Percentiles rank a stretch among this genome's conserved stretches.
Conservation (phyloP, 2,888 invertebrate species). For the Idaea dimidiata region DNA sequence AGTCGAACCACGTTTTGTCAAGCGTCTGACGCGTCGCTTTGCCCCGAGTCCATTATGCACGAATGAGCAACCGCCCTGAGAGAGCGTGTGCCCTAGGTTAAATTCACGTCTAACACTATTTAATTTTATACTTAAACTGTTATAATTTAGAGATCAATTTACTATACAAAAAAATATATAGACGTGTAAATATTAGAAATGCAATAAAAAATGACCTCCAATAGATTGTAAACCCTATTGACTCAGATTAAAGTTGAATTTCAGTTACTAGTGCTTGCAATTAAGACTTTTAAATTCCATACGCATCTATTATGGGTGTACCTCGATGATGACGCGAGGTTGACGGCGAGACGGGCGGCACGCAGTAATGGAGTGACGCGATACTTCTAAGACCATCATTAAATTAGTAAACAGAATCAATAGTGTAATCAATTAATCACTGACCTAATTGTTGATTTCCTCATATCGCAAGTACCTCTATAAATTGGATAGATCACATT, state of each 20-base stretch:
- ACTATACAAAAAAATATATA: slow-evolving; percentile 27
- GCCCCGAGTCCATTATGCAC: slow-evolving; percentile 77
- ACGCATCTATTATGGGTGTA: slow-evolving; percentile 75
- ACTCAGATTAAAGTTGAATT: slow-evolving; percentile 4
- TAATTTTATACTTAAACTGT: slow-evolving; percentile 16
- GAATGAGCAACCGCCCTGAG: slow-evolving; percentile 78
- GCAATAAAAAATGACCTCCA: slow-evolving; percentile 21
- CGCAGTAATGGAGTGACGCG: slow-evolving; percentile 62
- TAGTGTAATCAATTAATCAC: not conserved
- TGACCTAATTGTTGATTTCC: not conserved
- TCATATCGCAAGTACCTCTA: not conserved
- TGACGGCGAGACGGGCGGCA: slow-evolving; percentile 51
- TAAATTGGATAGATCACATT: not conserved
- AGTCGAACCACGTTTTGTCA: slow-evolving; percentile 76
- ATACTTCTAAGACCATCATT: slow-evolving; percentile 56
- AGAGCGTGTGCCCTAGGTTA: slow-evolving; percentile 73
- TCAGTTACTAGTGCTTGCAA: slow-evolving; percentile 11
- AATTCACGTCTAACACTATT: slow-evolving; percentile 46
- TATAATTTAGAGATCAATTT: slow-evolving; percentile 45
- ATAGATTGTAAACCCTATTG: slow-evolving; percentile 8
- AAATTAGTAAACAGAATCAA: slow-evolving; percentile 48
- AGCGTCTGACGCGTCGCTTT: slow-evolving; percentile 64
- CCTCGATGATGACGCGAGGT: slow-evolving; percentile 32
- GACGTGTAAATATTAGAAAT: slow-evolving; percentile 45
- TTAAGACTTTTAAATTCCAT: slow-evolving; percentile 7